Percentiles rank a stretch among this genome's conserved stretches.
phyloP scores from a whole-genome alignment of 2,888 invertebrate genomes.

The Agrochola litura region DNA sequence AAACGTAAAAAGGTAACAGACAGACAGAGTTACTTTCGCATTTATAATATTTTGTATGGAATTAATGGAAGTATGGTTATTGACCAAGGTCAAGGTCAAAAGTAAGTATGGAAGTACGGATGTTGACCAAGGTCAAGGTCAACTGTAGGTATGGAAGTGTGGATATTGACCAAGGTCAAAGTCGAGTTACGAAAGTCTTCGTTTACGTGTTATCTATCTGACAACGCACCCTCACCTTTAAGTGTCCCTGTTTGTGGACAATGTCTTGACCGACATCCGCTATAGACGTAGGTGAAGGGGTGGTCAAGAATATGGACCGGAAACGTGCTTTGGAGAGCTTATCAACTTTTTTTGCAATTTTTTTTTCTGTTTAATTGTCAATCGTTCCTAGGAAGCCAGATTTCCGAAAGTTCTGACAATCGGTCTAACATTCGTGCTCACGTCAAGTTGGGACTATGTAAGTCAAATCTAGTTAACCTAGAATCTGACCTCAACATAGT shows the following conservation, averaged over 20 bases:
- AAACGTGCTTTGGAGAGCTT: too few relatives aligned
- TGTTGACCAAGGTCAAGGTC: constrained; percentile 11
- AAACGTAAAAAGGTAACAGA: too few relatives aligned
- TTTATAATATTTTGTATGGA: too few relatives aligned
- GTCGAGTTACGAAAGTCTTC: not conserved
- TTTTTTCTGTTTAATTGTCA: too few relatives aligned
- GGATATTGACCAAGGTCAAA: constrained; percentile 12
- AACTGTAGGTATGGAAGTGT: not conserved
- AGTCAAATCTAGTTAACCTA: not conserved
- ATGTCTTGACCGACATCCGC: constrained; percentile 19
- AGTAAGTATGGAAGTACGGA: too few relatives aligned
- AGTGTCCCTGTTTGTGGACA: not conserved
- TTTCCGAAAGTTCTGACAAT: too few relatives aligned
- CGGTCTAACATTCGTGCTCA: not conserved
- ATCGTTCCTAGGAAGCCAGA: too few relatives aligned
- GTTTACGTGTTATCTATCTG: not conserved
- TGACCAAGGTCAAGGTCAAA: too few relatives aligned
- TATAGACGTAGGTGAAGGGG: not conserved
- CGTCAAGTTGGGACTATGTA: not conserved
- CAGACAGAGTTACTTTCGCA: too few relatives aligned
- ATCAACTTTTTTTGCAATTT: too few relatives aligned
- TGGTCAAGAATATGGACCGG: not conserved
- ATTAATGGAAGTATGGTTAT: too few relatives aligned
- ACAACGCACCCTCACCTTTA: constrained; percentile 16
- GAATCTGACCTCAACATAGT: not conserved